These are phyloP conservation scores for Tetanocera ferruginea DNA, from an alignment of 2,888 invertebrate genomes.

Conservation along the genomic window DNA sequence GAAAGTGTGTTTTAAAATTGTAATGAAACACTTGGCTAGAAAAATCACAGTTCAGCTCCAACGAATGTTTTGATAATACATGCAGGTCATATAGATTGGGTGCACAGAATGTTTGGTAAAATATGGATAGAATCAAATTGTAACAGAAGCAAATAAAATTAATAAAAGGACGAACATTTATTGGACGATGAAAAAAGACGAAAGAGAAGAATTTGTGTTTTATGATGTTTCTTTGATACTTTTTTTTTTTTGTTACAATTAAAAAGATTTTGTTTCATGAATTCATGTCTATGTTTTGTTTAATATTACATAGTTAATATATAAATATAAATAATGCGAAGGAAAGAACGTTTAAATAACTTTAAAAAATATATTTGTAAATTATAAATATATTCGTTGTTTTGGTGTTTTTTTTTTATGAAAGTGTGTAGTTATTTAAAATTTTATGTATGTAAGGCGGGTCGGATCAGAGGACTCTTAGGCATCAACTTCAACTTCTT, in stretches of 20 bases:
- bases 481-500: slow-evolving; percentile 87
- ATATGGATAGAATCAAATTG: neutral
- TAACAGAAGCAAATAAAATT: neutral
- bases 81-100: neutral
- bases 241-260: slow-evolving; percentile 49
- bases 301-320: slow-evolving; percentile 51
- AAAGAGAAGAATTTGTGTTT: slow-evolving; percentile 7
- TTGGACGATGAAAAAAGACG: neutral
- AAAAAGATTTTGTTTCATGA: slow-evolving; percentile 50
- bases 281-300: slow-evolving; percentile 49
- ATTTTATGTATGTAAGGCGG: slow-evolving; percentile 64
- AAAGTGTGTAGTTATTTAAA: slow-evolving; percentile 50
- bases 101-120: neutral
- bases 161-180: neutral
- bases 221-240: slow-evolving; percentile 43
- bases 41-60: slow-evolving; percentile 26
- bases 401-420: slow-evolving; percentile 48
- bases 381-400: slow-evolving; percentile 58
- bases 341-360: slow-evolving; percentile 59
- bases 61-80: neutral
- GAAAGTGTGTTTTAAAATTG: slow-evolving; percentile 43
- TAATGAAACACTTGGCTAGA: slow-evolving; percentile 13
- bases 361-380: slow-evolving; percentile 67
- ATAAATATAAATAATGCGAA: slow-evolving; percentile 50
- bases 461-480: slow-evolving; percentile 72